Percentiles rank a stretch among this genome's conserved stretches.
These are phyloP conservation scores for Myotis planiceps DNA, from an alignment of 2,797 vertebrate genomes.

Conservation along the genomic window DNA sequence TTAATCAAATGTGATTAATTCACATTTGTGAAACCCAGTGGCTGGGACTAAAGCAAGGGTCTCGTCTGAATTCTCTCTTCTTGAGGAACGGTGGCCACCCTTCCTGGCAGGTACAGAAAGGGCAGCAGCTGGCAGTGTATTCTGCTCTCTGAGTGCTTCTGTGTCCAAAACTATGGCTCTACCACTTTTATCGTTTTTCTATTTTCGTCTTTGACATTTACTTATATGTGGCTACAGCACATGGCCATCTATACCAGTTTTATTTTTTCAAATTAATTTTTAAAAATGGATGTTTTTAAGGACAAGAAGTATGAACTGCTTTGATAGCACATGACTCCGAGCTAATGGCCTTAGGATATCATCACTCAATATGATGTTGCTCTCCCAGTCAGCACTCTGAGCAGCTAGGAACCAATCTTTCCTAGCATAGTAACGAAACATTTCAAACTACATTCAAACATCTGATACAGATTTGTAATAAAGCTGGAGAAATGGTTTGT, in stretches of 20 bases:
- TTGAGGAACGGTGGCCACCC: not conserved
- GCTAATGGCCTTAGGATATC: not conserved
- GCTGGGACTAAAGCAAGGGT: conserved; percentile 25
- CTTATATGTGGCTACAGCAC: not conserved
- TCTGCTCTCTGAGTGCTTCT: conserved; percentile 7
- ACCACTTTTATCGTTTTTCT: not conserved
- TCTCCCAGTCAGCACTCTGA: not conserved
- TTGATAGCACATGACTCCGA: not conserved
- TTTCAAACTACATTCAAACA: conserved; percentile 37
- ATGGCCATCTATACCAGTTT: not conserved
- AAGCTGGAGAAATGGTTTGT: conserved; percentile 38
- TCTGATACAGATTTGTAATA: conserved; percentile 23
- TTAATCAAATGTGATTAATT: not conserved
- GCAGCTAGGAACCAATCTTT: not conserved
- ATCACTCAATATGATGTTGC: not conserved
- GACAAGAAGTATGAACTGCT: not conserved
- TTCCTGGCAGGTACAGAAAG: not conserved
- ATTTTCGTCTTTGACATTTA: conserved; percentile 29
- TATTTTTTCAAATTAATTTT: not conserved
- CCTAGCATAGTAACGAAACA: not conserved
- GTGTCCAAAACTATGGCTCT: not conserved
- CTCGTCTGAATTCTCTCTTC: not conserved
- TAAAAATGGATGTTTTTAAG: not conserved
- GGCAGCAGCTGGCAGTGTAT: not conserved
- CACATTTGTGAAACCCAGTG: conserved; percentile 55